Evolutionary conservation across 2,888 invertebrate species (phyloP).

Genomic region (Scaeva pyrastri): DNA sequence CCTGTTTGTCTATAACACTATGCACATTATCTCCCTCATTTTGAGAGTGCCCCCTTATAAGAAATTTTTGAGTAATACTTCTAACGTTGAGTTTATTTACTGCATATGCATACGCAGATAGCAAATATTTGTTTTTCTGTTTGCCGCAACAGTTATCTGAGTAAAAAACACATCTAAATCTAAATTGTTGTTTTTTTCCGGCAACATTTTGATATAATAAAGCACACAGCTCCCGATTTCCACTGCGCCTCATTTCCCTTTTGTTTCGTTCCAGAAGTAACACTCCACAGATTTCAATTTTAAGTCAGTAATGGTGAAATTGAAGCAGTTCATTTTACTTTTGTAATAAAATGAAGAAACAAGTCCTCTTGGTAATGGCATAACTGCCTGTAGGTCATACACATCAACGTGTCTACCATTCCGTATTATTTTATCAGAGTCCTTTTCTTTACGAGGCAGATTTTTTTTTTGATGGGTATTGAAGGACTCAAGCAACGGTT

Average conservation of each 20-base stretch:
- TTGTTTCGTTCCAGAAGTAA: background rate
- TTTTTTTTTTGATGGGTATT: conserved; percentile 2
- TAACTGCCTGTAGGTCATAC: background rate
- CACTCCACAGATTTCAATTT: background rate
- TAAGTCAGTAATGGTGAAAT: background rate
- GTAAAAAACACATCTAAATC: no score
- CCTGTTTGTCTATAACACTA: no score
- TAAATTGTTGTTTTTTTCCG: no score
- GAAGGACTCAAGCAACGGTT: no score
- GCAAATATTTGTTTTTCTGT: background rate
- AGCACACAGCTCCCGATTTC: no score
- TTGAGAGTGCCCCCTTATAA: background rate
- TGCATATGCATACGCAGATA: background rate
- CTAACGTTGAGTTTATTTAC: background rate
- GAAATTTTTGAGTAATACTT: background rate
- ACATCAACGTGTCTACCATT: background rate
- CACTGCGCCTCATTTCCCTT: background rate
- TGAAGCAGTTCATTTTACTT: no score
- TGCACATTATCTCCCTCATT: background rate
- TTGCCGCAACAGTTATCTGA: background rate
- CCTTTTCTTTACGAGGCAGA: background rate
- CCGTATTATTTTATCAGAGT: background rate
- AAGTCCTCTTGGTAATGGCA: background rate
- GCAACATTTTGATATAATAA: no score
- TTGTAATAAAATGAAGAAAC: background rate